Evolutionary conservation across 2,888 invertebrate genomes (phyloP).

Genomic region (Orthosia cruda): DNA sequence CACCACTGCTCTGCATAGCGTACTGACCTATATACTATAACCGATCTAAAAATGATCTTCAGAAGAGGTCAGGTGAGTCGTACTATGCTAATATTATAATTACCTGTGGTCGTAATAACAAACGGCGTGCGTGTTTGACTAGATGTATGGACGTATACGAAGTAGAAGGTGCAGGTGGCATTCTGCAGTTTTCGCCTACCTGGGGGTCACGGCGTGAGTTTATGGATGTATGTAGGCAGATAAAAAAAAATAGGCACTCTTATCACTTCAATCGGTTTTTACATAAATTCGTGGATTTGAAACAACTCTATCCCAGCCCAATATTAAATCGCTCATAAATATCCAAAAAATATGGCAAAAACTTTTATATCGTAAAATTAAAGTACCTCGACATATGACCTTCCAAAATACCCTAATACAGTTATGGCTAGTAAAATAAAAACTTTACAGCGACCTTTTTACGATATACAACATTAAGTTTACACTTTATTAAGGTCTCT

Average conservation of each 20-base stretch:
- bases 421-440: slow-evolving; percentile 64
- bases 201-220: no score
- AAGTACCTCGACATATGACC: slow-evolving; percentile 25
- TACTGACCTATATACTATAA: background rate
- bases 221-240: no score
- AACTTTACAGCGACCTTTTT: slow-evolving; percentile 67
- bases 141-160: no score
- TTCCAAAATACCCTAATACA: slow-evolving; percentile 26
- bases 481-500: slow-evolving; percentile 70
- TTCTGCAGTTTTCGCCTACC: no score
- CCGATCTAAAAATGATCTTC: background rate
- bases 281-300: background rate
- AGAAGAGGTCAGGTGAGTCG: background rate
- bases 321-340: background rate
- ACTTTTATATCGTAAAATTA: background rate
- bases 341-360: background rate
- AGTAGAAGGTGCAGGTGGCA: no score
- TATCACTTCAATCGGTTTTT: no score
- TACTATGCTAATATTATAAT: no score
- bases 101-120: no score
- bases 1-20: background rate
- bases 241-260: no score
- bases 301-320: background rate
- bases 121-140: no score
- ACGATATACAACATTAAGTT: slow-evolving; percentile 67